Evolutionary conservation across 2,888 invertebrate species (phyloP).

Genomic region (Drosophila recens): DNA sequence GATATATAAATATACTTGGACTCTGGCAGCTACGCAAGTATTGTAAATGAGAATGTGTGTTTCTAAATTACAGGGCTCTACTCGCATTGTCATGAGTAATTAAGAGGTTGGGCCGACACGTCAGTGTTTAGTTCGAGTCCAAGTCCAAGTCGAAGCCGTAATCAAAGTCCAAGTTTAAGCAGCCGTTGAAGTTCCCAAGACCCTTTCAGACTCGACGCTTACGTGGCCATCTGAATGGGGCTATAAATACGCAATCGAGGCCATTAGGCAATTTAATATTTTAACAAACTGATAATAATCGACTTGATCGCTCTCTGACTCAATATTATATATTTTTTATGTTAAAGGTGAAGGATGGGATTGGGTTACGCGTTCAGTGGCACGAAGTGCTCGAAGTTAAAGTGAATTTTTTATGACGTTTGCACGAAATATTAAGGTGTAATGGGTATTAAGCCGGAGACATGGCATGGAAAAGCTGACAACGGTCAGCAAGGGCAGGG

Average conservation of each 20-base stretch:
- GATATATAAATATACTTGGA: conserved; percentile 7
- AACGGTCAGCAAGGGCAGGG: conserved; percentile 36
- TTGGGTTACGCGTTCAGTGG: conserved; percentile 64
- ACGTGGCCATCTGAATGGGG: conserved; percentile 65
- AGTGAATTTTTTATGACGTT: conserved; percentile 76
- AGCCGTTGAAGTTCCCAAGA: conserved; percentile 67
- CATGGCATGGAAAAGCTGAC: conserved; percentile 60
- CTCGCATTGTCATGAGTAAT: conserved; percentile 55
- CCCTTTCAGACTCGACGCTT: conserved; percentile 54
- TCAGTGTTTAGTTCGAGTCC: conserved; percentile 39
- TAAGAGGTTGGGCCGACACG: conserved; percentile 66
- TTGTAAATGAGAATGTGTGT: conserved; percentile 13
- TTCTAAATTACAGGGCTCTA: conserved; percentile 64
- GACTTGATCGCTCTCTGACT: conserved; percentile 43
- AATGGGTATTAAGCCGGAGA: conserved; percentile 63
- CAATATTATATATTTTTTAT: conserved; percentile 1
- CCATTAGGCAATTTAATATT: conserved; percentile 81
- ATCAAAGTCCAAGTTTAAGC: conserved; percentile 25
- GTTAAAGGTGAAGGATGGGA: background rate
- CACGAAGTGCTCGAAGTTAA: conserved; percentile 58
- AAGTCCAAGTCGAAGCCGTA: background rate
- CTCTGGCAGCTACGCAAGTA: conserved; percentile 5
- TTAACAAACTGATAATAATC: conserved; percentile 77
- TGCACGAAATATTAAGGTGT: conserved; percentile 77
- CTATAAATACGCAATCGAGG: conserved; percentile 67